Evolutionary conservation across 2,888 invertebrate species (phyloP).

Genomic region (Brassicogethes aeneus): DNA sequence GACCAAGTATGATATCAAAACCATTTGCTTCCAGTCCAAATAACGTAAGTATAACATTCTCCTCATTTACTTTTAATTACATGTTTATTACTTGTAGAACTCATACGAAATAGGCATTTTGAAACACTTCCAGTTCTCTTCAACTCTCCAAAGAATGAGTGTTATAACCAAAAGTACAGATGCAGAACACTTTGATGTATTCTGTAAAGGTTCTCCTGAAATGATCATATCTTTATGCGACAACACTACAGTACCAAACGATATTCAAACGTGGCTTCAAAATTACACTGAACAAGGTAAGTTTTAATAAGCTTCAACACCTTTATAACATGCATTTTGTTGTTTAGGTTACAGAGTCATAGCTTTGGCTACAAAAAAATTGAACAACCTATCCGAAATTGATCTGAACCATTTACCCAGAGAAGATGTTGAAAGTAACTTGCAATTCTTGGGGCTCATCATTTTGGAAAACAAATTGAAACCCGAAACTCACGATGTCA

Average conservation of each 20-base stretch:
- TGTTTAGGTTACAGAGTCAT: slow-evolving; percentile 66
- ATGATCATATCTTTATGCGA: slow-evolving; percentile 71
- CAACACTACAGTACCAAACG: slow-evolving; percentile 65
- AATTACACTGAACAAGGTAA: slow-evolving; percentile 72
- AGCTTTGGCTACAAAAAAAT: slow-evolving; percentile 64
- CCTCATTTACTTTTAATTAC: neutral
- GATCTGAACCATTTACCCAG: slow-evolving; percentile 62
- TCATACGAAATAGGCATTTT: slow-evolving; percentile 47
- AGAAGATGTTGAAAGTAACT: slow-evolving; percentile 70
- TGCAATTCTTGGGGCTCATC: slow-evolving; percentile 79
- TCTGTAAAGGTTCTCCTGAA: slow-evolving; percentile 91
- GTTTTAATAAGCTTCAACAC: slow-evolving; percentile 30
- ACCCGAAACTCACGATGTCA: slow-evolving; percentile 72
- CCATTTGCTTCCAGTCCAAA: too few relatives aligned
- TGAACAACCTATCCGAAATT: slow-evolving; percentile 52
- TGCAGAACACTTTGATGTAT: slow-evolving; percentile 66
- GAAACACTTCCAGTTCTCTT: slow-evolving; percentile 71
- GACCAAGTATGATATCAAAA: too few relatives aligned
- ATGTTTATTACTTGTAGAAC: too few relatives aligned
- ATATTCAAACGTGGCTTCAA: slow-evolving; percentile 64
- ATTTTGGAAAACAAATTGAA: slow-evolving; percentile 93
- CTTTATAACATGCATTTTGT: neutral
- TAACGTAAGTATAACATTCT: neutral
- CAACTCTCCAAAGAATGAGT: slow-evolving; percentile 80
- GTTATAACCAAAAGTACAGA: slow-evolving; percentile 66